Base-by-base conservation (phyloP, 2,113 vertebrate species). In the Corythoichthys haematopterus region DNA sequence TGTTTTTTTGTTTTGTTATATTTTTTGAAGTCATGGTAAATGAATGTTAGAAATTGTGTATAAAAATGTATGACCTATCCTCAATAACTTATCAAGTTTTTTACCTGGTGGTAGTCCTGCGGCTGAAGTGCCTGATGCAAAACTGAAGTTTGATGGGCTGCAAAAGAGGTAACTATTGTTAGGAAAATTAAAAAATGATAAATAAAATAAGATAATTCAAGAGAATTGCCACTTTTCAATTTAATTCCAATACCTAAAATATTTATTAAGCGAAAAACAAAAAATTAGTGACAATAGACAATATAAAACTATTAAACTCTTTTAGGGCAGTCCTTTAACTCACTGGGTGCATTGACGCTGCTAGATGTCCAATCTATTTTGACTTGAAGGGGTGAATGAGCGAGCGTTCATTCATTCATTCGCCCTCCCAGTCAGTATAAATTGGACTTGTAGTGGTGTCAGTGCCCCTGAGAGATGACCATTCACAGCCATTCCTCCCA, bases 101-200 rank as follows among this genome's bases (percentile, higher is more conserved):
- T 79, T 88, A 92, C 90, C 89, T 87, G 87, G 89, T 73, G 90
- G 69, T 1, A 66, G 48, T 69, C 75, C 86, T 66, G 76, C 43
- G 78, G 66, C 88, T 40, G 78, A 88, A 35, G 84, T 7, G 46
- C 84, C 81, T 37, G 90, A 82, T 10, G 79, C 16, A 65, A 92
- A 92, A 48, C 80, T 78, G 68, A 91, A 91, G 58, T 76, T 66
- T 2, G 87, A 0, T 1, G 86, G 48, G 52, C 89, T 93, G 75
- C 38, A 77, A 71, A 59, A 65, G 12, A 20, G 64, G 9, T n/a
- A 66, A n/a, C 11, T 68, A 67, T 43, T 45, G 57, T 50, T 13
- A 9, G 33, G 16, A 35, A 20, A 2, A 55, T 16, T 5, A 55
- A 28, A 28, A 28, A 28, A 28, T 28, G 20, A 28, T 28, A 28